phyloP scores from a whole-genome alignment of 2,113 vertebrate genomes.

The Spea multiplicata region DNA sequence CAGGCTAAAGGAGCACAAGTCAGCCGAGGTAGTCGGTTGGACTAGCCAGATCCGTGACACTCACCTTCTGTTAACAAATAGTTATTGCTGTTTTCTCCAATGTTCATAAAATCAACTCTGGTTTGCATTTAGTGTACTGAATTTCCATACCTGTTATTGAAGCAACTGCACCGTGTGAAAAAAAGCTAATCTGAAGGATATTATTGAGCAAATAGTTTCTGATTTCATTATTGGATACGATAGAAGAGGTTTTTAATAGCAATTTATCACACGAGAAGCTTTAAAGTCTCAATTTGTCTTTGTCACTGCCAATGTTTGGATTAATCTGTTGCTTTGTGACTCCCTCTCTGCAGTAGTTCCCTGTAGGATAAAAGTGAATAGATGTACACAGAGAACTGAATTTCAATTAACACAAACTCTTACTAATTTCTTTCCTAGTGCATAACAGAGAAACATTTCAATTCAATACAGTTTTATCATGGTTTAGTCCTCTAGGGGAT shows the following conservation, averaged over 20 bases:
- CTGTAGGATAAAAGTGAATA: constrained; percentile 46
- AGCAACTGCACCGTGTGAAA: too few species aligned
- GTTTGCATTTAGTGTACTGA: too few species aligned
- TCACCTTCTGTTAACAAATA: too few species aligned
- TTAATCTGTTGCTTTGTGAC: constrained; percentile 46
- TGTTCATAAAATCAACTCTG: too few species aligned
- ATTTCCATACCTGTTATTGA: too few species aligned
- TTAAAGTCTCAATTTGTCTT: constrained; percentile 49
- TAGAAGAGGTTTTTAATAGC: constrained; percentile 44
- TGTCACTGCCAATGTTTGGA: constrained; percentile 43
- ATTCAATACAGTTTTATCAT: constrained; percentile 48
- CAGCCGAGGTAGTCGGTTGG: too few species aligned
- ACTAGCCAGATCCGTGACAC: too few species aligned
- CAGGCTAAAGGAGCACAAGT: too few species aligned
- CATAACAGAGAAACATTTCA: constrained; percentile 46
- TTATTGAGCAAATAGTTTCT: constrained; percentile 34
- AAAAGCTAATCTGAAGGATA: constrained; percentile 3
- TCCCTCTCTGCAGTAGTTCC: constrained; percentile 41
- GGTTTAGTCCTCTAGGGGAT: constrained; percentile 40
- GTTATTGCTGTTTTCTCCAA: too few species aligned
- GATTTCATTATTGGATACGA: constrained; percentile 38
- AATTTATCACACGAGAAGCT: constrained; percentile 40
- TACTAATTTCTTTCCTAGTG: constrained; percentile 46
- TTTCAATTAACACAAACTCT: constrained; percentile 47
- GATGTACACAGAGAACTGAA: constrained; percentile 48